These are phyloP conservation scores for Pleuronectes platessa DNA, from an alignment of 2,113 vertebrate species.

Conservation along the genomic window DNA sequence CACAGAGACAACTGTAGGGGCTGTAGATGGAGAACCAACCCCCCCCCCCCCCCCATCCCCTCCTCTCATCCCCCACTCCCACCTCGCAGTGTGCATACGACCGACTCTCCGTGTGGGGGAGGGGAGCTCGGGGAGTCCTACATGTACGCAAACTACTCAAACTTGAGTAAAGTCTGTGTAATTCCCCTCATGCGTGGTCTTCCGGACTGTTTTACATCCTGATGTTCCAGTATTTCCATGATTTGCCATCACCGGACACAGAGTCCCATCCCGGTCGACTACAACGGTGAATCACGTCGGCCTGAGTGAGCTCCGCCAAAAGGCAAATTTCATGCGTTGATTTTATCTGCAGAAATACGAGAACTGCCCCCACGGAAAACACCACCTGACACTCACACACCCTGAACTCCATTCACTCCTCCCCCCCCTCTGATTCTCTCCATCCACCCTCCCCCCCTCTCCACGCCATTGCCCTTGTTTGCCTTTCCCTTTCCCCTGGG, in stretches of 20 bases:
- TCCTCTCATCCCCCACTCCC: constrained; percentile 50
- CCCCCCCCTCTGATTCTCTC: constrained; percentile 59
- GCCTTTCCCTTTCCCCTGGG: constrained; percentile 85
- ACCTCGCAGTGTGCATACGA: constrained; percentile 41
- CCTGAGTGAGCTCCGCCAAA: constrained; percentile 56
- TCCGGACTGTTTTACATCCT: constrained; percentile 20
- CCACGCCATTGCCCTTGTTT: constrained; percentile 83
- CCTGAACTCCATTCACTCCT: constrained; percentile 68
- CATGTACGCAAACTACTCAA: constrained; percentile 45
- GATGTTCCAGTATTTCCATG: constrained; percentile 8
- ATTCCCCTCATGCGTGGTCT: constrained; percentile 11
- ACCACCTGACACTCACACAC: constrained; percentile 80
- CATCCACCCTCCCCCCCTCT: constrained; percentile 43
- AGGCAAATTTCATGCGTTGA: constrained; percentile 70
- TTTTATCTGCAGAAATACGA: constrained; percentile 77
- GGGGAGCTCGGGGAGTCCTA: constrained; percentile 30
- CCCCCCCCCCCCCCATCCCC: constrained; percentile 50
- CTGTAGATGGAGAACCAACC: constrained; percentile 53
- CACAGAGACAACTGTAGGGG: constrained; percentile 50
- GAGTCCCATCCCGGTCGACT: constrained; percentile 15
- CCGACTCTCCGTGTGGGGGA: constrained; percentile 51
- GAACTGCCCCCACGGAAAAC: constrained; percentile 70
- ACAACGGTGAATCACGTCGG: constrained; percentile 22
- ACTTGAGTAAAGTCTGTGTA: constrained; percentile 29
- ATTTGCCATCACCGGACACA: constrained; percentile 30